phyloP scores from a whole-genome alignment of 2,113 vertebrate species.

The Dasyornis broadbenti region DNA sequence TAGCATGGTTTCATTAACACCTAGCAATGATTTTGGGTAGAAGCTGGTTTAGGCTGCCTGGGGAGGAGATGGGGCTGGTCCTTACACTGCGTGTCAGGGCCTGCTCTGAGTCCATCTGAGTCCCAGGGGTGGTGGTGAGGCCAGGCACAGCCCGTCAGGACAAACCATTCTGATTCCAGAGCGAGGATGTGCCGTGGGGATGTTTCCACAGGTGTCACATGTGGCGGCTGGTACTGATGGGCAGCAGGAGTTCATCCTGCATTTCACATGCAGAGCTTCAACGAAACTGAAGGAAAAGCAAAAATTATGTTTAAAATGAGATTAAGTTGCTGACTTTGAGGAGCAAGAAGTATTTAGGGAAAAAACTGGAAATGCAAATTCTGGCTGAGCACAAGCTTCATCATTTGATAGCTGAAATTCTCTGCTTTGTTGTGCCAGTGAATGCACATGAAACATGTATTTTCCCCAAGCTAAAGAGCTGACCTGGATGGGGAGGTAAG shows the following conservation, averaged over 20 bases:
- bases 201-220: rapidly evolving
- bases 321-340: not conserved
- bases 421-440: not conserved
- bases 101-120: not conserved
- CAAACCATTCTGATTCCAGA: not conserved
- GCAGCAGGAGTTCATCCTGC: not conserved
- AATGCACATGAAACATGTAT: not conserved
- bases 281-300: not conserved
- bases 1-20: rapidly evolving
- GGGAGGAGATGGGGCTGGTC: not conserved
- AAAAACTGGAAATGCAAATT: not conserved
- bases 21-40: not conserved
- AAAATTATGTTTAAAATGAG: not conserved
- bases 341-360: not conserved
- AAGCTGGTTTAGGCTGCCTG: not conserved
- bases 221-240: rapidly evolving
- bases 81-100: not conserved
- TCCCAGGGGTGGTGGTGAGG: not conserved
- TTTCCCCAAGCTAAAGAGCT: not conserved
- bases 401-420: not conserved
- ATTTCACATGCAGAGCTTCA: rapidly evolving
- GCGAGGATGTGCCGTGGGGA: rapidly evolving
- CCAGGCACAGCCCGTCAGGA: not conserved
- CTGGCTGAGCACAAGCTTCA: not conserved
- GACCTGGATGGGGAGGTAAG: conserved; percentile 15